These are phyloP conservation scores for Semicossyphus pulcher DNA, from an alignment of 2,113 vertebrate species.

Conservation along the genomic window DNA sequence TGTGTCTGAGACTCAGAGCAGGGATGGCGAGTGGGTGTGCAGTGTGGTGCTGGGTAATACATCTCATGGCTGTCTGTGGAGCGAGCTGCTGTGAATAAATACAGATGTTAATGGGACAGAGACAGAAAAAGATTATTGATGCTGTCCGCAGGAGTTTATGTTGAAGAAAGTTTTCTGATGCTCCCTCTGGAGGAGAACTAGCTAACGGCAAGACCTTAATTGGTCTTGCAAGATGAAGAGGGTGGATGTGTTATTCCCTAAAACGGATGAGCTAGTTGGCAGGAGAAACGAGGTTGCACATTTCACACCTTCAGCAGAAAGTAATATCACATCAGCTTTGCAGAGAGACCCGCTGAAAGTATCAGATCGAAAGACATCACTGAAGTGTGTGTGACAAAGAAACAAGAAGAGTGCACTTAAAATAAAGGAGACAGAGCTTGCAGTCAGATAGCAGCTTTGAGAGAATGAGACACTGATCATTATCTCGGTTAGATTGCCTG, in stretches of 20 bases:
- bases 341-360: too few relatives aligned
- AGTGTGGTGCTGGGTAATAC: slow-evolving; percentile 30
- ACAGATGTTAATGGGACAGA: slow-evolving; percentile 22
- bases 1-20: too few relatives aligned
- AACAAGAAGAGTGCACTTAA: neutral
- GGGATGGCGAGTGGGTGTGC: too few relatives aligned
- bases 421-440: neutral
- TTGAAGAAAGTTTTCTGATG: slow-evolving; percentile 23
- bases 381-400: neutral
- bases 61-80: slow-evolving; percentile 50
- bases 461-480: slow-evolving; percentile 9
- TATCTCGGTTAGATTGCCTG: slow-evolving; percentile 3
- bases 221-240: too few relatives aligned
- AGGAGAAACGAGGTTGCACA: too few relatives aligned
- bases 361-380: slow-evolving; percentile 4
- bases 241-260: too few relatives aligned
- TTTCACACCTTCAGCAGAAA: slow-evolving; percentile 59
- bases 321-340: slow-evolving; percentile 32
- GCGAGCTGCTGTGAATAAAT: slow-evolving; percentile 51
- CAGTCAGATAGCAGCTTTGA: neutral
- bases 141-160: neutral
- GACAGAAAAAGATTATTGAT: slow-evolving; percentile 32
- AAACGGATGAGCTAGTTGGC: too few relatives aligned
- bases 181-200: neutral
- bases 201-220: too few relatives aligned